phyloP scores from a whole-genome alignment of 2,113 vertebrate species.

The Cynoglossus semilaevis region DNA sequence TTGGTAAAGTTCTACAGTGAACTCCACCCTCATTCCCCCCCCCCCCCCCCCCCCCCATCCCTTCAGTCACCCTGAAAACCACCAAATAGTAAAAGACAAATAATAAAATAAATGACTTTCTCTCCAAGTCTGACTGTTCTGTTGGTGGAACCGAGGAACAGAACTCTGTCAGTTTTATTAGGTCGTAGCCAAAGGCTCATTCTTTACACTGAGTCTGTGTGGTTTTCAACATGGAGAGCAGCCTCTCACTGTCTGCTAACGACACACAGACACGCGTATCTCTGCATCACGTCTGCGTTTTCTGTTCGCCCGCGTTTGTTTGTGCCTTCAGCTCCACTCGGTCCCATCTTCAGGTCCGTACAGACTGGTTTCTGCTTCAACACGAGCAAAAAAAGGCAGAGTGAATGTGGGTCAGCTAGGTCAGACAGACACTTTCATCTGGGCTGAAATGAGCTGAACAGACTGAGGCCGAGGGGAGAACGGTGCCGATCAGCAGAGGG shows the following conservation, averaged over 20 bases:
- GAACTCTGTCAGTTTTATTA: slow-evolving; percentile 1
- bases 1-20: too few species aligned
- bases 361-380: too few species aligned
- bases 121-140: too few species aligned
- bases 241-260: slow-evolving; percentile 26
- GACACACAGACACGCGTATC: not conserved
- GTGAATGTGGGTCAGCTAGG: slow-evolving; percentile 7
- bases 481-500: slow-evolving; percentile 33
- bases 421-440: slow-evolving; percentile 10
- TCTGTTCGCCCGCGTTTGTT: too few species aligned
- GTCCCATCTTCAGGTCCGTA: too few species aligned
- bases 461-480: slow-evolving; percentile 6
- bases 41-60: too few species aligned
- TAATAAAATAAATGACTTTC: too few species aligned
- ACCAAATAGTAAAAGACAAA: too few species aligned
- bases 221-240: slow-evolving; percentile 35
- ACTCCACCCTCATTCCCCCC: too few species aligned
- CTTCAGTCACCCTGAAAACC: too few species aligned
- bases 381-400: not conserved
- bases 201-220: slow-evolving; percentile 63
- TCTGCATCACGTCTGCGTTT: too few species aligned
- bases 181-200: slow-evolving; percentile 63
- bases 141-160: not conserved
- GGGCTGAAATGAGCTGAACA: slow-evolving; percentile 25
- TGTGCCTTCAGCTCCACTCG: too few species aligned